Base-by-base conservation (phyloP, 2,797 vertebrate genomes). In the Molossus alvarezi region DNA sequence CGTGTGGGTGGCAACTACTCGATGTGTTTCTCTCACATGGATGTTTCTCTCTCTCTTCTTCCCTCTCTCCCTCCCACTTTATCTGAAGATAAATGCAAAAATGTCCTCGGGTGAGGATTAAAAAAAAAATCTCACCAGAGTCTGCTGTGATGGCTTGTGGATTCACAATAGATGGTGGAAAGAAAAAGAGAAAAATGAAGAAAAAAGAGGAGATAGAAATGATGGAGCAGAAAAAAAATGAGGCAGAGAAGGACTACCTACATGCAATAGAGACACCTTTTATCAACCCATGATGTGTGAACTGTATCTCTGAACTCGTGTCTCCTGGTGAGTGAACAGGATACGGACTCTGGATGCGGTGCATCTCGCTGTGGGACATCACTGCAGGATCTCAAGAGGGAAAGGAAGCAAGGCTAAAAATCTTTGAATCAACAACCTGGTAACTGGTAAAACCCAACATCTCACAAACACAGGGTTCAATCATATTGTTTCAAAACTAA, bases 301-400 rank as follows among this genome's bases (percentile, higher is more conserved):
- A 60, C 87, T 7, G 71, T 3, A 18, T 58, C 23, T 79, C 21
- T 53, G 27, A 65, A 33, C 13, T 9, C n/a, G 4, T 17, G 45
- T 51, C 62, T 69, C 17, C 1, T 25, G n/a, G 75, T 71, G 57
- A 62, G 37, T 6, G n/a, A 25, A 12, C 1, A 7, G 13, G 21
- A 21, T 11, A 9, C 0, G 1, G 6, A 45, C 27, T 4, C 3
- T 1, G 11, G 13, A 27, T 9, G 1, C 0, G 10, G 18, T 3
- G 1, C 58, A n/a, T 21, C 76, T 37, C 6, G 3, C 55, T 9
- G 33, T 58, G 53, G 55, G 76, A 25, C 9, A 5, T 15, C 20
- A n/a, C 14, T 13, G 25, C 25, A 33, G 23, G 6, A 33, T 48
- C 67, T 72, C 79, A 65, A 65, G 55, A 86, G 71, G 23, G 25